Evolutionary conservation across 2,797 vertebrate genomes (phyloP), one percentile per base, ranked within the genome.

Genomic region (Lemur catta): DNA sequence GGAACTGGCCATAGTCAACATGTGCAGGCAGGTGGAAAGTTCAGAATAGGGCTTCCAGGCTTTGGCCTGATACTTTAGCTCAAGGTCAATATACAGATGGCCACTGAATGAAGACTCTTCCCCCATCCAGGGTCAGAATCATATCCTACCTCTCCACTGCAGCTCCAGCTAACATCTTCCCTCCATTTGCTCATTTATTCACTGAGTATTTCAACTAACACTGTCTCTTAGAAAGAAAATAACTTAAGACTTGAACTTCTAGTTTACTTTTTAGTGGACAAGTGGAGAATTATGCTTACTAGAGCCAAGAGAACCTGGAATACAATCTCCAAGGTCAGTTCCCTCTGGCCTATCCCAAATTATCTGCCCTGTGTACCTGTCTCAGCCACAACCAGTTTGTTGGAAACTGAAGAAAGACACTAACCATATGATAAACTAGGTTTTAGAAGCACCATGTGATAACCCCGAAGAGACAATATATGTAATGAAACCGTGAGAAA

Each of bases 321-420:
- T 79, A 57, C 35, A 46, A 2, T 57, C 50, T 89, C 46, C 43
- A 80, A 89, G 63, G 10, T 75, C 65, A 72, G 28, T 71, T 85
- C 15, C 63, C 33, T 79, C 41, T 57, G 52, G 12, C 17, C 7
- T 48, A 50, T 81, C 65, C 50, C 43, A 79, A 22, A 63, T 26
- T 7, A 28, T 84, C 71, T 69, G 46, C 71, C 46, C 24, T 63
- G 41, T 57, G 38, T 63, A 84, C 30, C 78, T 84, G 38, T 84
- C 48, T 61, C 55, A 82, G 30, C 63, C 79, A 57, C 76, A 94
- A 15, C 26, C 15, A 41, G 9, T 28, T n/a, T 61, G 69, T 12
- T 63, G 46, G 41, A 76, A 93, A 94, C 61, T 72, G 67, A 82
- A 94, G 74, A 84, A 89, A 89, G 81, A 87, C 33, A 61, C 63